Base-by-base conservation (phyloP, 2,113 vertebrate species). In the Meleagris gallopavo region DNA sequence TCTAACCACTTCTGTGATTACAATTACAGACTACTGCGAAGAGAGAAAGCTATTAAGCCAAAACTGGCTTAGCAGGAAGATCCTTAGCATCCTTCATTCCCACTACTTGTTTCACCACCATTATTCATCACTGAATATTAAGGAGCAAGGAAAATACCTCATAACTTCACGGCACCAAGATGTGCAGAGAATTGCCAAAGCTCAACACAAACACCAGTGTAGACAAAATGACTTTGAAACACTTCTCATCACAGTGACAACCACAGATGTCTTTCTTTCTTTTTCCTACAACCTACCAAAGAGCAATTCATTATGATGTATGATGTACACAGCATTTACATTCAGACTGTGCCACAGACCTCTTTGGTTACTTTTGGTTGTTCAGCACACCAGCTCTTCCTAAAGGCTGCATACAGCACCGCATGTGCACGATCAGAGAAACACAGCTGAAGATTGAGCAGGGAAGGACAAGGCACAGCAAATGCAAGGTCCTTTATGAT, bases 51-150 rank as follows among this genome's bases (percentile, higher is more conserved):
- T 74, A 32, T 73, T 50, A 86, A 62, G 27, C 62, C 0, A 1
- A 62, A 89, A 71, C 6, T 64, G 69, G 38, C 29, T 5, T 76
- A 76, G 19, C 65, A 77, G 55, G 11, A 41, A 88, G 62, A 66
- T 16, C 38, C 32, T 52, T 46, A 52, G 32, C 45, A 60, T 66
- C 82, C 32, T 15, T 58, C 36, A 70, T 58, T 77, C 36, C n/a
- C 46, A 86, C 60, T 16, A 13, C 20, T 50, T 29, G 15, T 58
- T 76, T 89, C 69, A 73, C 74, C 60, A 80, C 38, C 62, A n/a
- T 52, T 79, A 43, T 64, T 80, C 69, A 73, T 73, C 79, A 55
- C 61, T 32, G 17, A 84, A 84, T 81, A 69, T 48, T 40, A 71
- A 62, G 67, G 20, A 76, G 64, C 12, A 89, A 87, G 54, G 12